phyloP scores from a whole-genome alignment of 2,797 vertebrate genomes.

The Falco rusticolus region DNA sequence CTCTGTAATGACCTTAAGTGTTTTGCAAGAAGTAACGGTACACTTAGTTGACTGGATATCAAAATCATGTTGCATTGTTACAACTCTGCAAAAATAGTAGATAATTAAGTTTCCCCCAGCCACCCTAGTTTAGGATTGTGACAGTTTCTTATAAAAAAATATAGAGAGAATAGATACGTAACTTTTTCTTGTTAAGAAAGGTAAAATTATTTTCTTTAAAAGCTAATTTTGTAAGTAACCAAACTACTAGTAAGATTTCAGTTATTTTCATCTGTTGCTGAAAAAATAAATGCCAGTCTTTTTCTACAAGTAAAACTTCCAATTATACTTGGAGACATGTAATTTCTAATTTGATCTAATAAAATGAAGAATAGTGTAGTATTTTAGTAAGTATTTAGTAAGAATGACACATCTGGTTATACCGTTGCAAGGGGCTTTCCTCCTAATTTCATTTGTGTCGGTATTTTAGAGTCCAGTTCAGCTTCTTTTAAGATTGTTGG shows the following conservation, averaged over 20 bases:
- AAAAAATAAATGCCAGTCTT: not conserved
- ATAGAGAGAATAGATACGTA: not conserved
- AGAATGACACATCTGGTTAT: not conserved
- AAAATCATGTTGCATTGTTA: not conserved
- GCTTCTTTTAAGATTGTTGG: not conserved
- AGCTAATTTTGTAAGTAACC: not conserved
- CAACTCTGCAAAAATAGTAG: not conserved
- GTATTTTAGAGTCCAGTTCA: not conserved
- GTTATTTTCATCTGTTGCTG: not conserved
- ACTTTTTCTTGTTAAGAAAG: not conserved
- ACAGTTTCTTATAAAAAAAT: not conserved
- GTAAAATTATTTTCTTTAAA: not conserved
- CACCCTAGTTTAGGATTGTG: not conserved
- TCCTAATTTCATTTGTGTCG: not conserved
- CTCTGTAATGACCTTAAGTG: not conserved
- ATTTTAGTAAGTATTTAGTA: not conserved
- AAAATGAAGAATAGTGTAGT: not conserved
- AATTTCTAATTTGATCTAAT: not conserved
- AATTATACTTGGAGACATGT: not conserved
- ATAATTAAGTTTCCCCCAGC: not conserved
- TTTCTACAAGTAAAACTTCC: not conserved
- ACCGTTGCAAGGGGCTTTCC: not conserved
- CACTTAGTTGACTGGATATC: not conserved
- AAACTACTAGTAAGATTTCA: not conserved
- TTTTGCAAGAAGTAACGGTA: not conserved